Percentiles rank a stretch among this genome's conserved stretches.
Conservation (phyloP, 2,113 vertebrate species). For the Gymnarchus niloticus region DNA sequence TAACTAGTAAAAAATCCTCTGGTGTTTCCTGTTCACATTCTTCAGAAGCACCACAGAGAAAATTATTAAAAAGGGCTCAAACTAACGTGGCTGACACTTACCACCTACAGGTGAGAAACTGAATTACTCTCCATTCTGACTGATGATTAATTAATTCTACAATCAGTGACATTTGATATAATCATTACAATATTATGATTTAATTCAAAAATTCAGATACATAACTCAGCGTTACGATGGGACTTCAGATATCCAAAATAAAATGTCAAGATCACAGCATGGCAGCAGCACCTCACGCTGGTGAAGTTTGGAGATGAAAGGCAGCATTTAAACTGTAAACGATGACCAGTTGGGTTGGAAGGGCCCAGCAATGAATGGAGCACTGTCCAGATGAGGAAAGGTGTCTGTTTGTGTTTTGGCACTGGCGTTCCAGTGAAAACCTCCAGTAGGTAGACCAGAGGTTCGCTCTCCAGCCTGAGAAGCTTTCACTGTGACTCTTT, state of each 20-base stretch:
- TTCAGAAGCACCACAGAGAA: not conserved
- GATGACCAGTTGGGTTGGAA: constrained; percentile 25
- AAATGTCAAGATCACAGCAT: constrained; percentile 32
- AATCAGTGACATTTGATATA: not conserved
- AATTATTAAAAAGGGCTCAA: not conserved
- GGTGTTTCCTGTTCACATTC: not conserved
- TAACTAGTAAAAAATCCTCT: not conserved
- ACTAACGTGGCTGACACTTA: not conserved
- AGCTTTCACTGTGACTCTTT: constrained; percentile 24
- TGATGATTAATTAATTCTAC: not conserved
- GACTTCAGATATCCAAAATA: constrained; percentile 27
- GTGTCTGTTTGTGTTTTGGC: not conserved
- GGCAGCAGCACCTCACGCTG: constrained; percentile 22
- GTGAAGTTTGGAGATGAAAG: constrained; percentile 46
- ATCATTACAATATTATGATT: not conserved
- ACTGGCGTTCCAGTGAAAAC: constrained; percentile 32
- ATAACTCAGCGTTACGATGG: constrained; percentile 27
- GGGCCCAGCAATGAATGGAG: constrained; percentile 45
- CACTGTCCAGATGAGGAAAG: constrained; percentile 34
- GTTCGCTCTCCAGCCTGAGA: not conserved
- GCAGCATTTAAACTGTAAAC: constrained; percentile 43
- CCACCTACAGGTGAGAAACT: not conserved
- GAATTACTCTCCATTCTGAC: too few relatives aligned
- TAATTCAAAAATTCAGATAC: not conserved
- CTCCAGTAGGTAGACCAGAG: constrained; percentile 8